Evolutionary conservation across 2,797 vertebrate genomes (phyloP).

Genomic region (Pipistrellus pygmaeus): DNA sequence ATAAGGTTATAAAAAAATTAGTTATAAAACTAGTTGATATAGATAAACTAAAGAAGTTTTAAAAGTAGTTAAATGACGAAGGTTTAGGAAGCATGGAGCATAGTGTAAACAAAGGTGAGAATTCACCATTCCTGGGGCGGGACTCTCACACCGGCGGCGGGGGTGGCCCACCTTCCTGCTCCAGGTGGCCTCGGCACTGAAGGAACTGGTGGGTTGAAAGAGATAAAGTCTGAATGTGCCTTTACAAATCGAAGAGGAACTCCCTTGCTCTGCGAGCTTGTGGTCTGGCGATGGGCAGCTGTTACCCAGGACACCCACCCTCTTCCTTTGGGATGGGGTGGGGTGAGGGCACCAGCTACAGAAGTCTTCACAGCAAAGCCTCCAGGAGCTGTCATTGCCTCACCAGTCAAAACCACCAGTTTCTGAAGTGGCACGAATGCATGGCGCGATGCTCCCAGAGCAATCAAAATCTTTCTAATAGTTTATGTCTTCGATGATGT

Average conservation of each 20-base stretch:
- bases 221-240: not conserved
- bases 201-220: not conserved
- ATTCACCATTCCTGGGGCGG: not conserved
- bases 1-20: not conserved
- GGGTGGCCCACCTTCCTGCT: not conserved
- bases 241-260: not conserved
- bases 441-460: not conserved
- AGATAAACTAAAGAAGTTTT: not conserved
- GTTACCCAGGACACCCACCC: not conserved
- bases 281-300: not conserved
- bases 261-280: not conserved
- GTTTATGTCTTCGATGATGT: not conserved
- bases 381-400: not conserved
- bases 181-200: not conserved
- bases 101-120: not conserved
- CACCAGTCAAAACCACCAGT: not conserved
- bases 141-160: accelerated
- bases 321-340: not conserved
- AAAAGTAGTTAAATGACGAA: not conserved
- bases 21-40: not conserved
- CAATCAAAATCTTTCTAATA: not conserved
- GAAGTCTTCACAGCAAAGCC: not conserved
- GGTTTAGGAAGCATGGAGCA: not conserved
- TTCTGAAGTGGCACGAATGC: not conserved
- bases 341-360: accelerated